Conservation (phyloP, 1,140 invertebrate species). For the Pseudomyrmex pallidus region DNA sequence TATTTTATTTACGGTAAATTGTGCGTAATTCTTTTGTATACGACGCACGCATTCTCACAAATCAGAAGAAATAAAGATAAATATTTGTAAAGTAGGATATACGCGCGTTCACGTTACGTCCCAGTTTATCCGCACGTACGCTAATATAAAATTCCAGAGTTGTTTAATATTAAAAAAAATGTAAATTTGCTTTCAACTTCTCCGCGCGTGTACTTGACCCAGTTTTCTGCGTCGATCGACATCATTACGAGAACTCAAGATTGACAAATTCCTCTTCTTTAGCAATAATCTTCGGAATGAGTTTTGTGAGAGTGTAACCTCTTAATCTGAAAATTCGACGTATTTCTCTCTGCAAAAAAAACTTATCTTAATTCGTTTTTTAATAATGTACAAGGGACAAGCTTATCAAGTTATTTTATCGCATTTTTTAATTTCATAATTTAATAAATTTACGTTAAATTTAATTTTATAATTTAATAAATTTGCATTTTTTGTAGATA, state of each 20-base stretch:
- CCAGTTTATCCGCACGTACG: neutral
- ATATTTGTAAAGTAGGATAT: too few species aligned
- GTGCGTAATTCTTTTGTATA: too few species aligned
- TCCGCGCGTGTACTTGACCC: constrained; percentile 21
- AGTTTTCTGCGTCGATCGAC: constrained; percentile 18
- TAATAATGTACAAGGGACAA: neutral
- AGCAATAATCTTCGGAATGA: constrained; percentile 7
- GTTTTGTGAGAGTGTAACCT: constrained; percentile 5
- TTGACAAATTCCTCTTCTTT: neutral
- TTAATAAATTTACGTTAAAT: too few species aligned
- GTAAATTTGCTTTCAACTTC: neutral
- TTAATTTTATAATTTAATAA: too few species aligned
- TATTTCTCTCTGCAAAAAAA: neutral
- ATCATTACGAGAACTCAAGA: neutral
- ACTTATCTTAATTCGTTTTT: neutral
- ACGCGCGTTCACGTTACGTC: too few species aligned
- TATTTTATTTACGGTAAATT: too few species aligned
- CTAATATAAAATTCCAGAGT: neutral
- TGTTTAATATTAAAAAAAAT: constrained; percentile 9
- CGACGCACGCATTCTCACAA: neutral
- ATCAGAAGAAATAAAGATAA: neutral
- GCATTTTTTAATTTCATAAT: too few species aligned
- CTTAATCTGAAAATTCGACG: neutral
- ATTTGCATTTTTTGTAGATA: too few species aligned
- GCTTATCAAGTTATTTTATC: too few species aligned